Base-by-base conservation (phyloP, 2,797 vertebrate species). In the Characodon lateralis region DNA sequence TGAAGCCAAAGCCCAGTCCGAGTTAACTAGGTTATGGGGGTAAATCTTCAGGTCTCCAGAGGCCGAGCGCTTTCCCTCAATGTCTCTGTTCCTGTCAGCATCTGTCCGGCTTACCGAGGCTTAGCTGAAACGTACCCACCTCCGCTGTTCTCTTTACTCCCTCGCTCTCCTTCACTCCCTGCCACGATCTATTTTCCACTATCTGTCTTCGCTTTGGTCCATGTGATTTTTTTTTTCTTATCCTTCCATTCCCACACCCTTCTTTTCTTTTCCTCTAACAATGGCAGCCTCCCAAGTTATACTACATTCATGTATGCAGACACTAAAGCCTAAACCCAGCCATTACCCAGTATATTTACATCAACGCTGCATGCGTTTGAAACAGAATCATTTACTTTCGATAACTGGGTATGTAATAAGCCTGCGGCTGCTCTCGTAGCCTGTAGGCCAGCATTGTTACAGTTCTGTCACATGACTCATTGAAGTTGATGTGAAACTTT, bases 1-100 rank as follows among this genome's bases (percentile, higher is more conserved):
- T 70, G 65, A 90, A 85, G 79, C 82, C 82, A 81, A 82, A 74
- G 87, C 78, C 74, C 75, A 71, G 90, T 92, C 91, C 89, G 91
- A 91, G 88, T 82, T 93, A 93, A 94, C 86, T 92, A 87, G 89
- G 92, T 93, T 95, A 91, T 73, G 81, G 92, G 91, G 91, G 85
- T 93, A 91, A 89, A 91, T 92, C 91, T 91, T 88, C 82, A 87
- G 81, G 88, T 91, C 91, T 93, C 91, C 81, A 74, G 87, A 89
- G 91, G 81, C 80, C 77, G 85, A 86, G 68, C 74, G 31, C 83
- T 88, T 85, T 89, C 79, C 77, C 84, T 91, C 82, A 28, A 18
- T 56, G 26, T 76, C 85, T 92, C 85, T 88, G 81, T 84, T 83
- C 77, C 77, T 91, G 91, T 90, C 90, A 89, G 81, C 84, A 83